Evolutionary conservation across 2,888 invertebrate genomes (phyloP), one percentile per base, ranked within the genome.

Genomic region (Torymus auratus): DNA sequence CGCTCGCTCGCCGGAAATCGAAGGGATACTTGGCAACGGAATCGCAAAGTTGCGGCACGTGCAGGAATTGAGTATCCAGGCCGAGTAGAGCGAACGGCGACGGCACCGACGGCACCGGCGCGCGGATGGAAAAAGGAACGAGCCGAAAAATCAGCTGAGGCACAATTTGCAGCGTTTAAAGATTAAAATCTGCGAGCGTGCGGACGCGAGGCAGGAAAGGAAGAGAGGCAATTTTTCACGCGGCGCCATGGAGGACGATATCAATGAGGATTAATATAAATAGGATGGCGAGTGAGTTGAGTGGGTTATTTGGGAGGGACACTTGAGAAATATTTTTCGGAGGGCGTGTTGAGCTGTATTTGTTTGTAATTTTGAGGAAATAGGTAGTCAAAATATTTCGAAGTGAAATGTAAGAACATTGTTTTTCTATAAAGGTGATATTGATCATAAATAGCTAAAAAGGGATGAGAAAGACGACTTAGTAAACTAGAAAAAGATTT

Each of bases 41-140:
- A 82, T 82, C 70, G 80, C 82, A 80, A 80, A 80, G 82, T 82
- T 82, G 82, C 82, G 69, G 79, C 82, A 77, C 82, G 80, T 78
- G 77, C 76, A 67, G 73, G 75, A 79, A 78, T 82, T 72, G 78
- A 81, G 78, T 79, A 78, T 82, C 82, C 82, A 82, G 82, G 78
- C 78, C 82, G 82, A 74, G 76, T 80, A 72, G 28, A 15, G 50
- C 77, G 56, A 41, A 61, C 55, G 67, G 28, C 53, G 65, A 62
- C 23, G 58, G 50, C 23, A 4, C 20, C 15, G 56, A 50, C 56
- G 15, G 28, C 41, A 76, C 53, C 55, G 23, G 4, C 20, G 58
- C 28, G 41, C 23, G 58, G 23, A 11, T 28, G 55, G 15, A 58
- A 67, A 67, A 17, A 60, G 15, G 13, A 2, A 41, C 5, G 41